phyloP scores from a whole-genome alignment of 2,797 vertebrate genomes.

The Buphagus erythrorhynchus region DNA sequence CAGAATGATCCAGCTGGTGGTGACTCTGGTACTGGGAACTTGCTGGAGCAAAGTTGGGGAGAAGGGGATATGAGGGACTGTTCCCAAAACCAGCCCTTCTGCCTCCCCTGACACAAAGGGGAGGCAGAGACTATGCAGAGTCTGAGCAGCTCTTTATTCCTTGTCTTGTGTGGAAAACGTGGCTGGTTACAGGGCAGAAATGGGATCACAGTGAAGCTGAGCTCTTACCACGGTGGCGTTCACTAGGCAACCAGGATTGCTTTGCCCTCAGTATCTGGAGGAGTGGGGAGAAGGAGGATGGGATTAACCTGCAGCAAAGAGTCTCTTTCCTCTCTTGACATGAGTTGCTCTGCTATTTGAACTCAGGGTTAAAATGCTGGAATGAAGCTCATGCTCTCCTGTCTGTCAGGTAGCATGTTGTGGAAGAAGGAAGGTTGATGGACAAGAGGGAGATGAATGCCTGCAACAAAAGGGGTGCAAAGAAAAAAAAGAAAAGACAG shows the following conservation, averaged over 20 bases:
- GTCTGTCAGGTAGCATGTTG: background rate
- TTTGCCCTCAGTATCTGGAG: background rate
- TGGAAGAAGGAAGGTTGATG: background rate
- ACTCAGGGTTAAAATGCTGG: background rate
- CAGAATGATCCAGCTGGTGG: background rate
- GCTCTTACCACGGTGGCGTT: rapidly evolving
- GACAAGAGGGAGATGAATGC: background rate
- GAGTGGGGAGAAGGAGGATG: background rate
- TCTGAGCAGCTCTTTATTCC: background rate
- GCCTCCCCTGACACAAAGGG: background rate
- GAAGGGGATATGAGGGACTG: background rate
- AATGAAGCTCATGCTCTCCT: background rate
- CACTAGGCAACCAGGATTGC: background rate
- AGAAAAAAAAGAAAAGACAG: background rate
- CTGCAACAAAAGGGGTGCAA: background rate
- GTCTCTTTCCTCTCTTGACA: background rate
- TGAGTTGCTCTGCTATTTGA: background rate
- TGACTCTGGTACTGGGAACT: background rate
- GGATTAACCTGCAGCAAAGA: background rate
- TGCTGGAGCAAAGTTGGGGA: background rate
- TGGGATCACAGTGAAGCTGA: background rate
- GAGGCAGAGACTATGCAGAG: background rate
- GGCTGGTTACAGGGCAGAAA: background rate
- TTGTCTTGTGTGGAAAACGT: background rate
- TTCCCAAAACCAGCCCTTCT: background rate